Evolutionary conservation across 1,140 invertebrate genomes (phyloP), one percentile per base, ranked within the genome.

Genomic region (Camponotus floridanus): DNA sequence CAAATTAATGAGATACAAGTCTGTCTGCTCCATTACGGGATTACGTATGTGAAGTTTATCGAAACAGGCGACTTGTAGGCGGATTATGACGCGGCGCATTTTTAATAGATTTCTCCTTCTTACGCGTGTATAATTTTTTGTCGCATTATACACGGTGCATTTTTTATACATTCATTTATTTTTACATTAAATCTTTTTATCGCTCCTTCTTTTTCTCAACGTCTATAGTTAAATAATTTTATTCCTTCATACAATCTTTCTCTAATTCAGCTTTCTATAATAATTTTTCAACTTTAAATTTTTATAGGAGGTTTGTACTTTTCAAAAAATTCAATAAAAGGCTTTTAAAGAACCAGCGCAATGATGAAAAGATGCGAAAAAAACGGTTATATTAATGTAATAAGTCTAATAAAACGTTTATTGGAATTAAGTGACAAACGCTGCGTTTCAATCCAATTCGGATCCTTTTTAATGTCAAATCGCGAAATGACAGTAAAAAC

Each of bases 1-100:
- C 55, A 83, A 74, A 83, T 83, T 73, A 83, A 83, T 42, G 39
- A 70, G 48, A 3, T 57, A 65, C 15, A 48, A 57, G 21, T 6
- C 45, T 18, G 67, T n/a, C 45, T 15, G 76, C 48, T 42, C 15
- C 36, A 55, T 9, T 59, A 26, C 26, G 21, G 15, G 48, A 11
- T 61, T 55, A 42, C 13, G 21, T 21, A n/a, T 33, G 18, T n/a
- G 18, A n/a, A 33, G 4, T 73, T 33, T 2, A 45, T 73, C 15
- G 18, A 57, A 73, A 73, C 26, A 57, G 39, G 70, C 18, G 36
- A 21, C 45, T 61, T 42, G 79, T 48, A 61, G 39, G n/a, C 48
- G 55, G 33, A 74, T 73, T 42, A 11, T 73, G 51, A 81, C 36
- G 9, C 21, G 8, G 5, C 36, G n/a, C 36, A 15, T 7, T 76